Base-by-base conservation (phyloP, 37 sponge, comb jelly and placozoan genomes). In the Spongilla lacustris region DNA sequence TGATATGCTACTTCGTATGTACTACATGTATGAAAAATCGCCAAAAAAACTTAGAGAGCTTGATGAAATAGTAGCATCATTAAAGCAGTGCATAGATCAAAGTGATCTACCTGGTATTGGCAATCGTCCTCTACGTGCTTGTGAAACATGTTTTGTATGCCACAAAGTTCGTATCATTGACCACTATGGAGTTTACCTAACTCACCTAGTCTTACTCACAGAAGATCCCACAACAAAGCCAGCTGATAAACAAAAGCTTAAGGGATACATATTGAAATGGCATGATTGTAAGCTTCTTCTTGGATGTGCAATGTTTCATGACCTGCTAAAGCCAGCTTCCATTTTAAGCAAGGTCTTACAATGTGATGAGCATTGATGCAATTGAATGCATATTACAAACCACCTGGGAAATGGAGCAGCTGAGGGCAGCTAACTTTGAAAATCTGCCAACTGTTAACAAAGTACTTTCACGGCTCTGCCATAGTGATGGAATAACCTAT, bases 401-500 rank as follows among this genome's bases (percentile, higher is more conserved):
- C 78, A 84, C 71, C 48, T 73, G 69, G 67, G 31, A 71, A 23
- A 22, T 89, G 25, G 90, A 89, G 25, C 77, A 77, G 34, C 21
- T 89, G 13, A 77, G 31, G 23, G 17, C 84, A 29, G 49, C 75
- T 17, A 14, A 29, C 27, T 72, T 83, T 36, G 80, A 79, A 29
- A 80, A 89, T 4, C 80, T 79, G 21, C 84, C 90, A 46, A 88
- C 89, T 25, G 91, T 94, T 2, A 88, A 91, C 25, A 90, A 91
- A 79, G 89, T 90, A 21, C 50, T 90, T 48, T 14, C 12, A 29
- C 67, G 87, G 58, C 36, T 93, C 12, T 37, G 76, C 50, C 67
- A 69, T 14, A 83, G 73, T 10, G 84, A 83, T 83, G 66, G 75
- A 5, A 36, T 35, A 33, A 81, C 70, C 27, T 76, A 88, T 50